Evolutionary conservation across 2,888 invertebrate genomes (phyloP).

Genomic region (Sarcophaga caerulescens): DNA sequence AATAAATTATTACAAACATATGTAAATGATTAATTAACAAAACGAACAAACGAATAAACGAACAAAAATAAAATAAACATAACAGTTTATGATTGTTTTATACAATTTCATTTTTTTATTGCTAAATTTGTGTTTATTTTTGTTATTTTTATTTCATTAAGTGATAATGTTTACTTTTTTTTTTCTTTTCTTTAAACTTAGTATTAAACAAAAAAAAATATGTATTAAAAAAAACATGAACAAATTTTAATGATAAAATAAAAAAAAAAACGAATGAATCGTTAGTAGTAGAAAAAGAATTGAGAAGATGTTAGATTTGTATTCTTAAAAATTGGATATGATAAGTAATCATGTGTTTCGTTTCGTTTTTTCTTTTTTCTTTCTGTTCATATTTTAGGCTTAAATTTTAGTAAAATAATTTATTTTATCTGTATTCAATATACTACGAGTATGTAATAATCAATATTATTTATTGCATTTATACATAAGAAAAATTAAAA

Average conservation of each 20-base stretch:
- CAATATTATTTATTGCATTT: not conserved
- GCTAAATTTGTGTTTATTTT: conserved; percentile 9
- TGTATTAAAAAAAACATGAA: conserved; percentile 28
- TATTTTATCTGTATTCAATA: not conserved
- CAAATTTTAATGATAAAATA: conserved; percentile 18
- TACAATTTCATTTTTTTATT: conserved; percentile 45
- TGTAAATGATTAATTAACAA: conserved; percentile 43
- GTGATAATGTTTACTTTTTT: not conserved
- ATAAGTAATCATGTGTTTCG: no score
- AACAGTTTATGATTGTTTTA: conserved; percentile 53
- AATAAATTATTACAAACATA: conserved; percentile 37
- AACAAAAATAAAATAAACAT: conserved; percentile 55
- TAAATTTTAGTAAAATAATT: conserved; percentile 42
- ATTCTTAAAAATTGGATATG: not conserved
- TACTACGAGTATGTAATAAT: no score
- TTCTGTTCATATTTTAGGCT: conserved; percentile 26
- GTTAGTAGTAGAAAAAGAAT: not conserved
- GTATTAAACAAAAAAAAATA: conserved; percentile 38
- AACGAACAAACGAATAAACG: conserved; percentile 27
- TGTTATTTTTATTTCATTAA: not conserved
- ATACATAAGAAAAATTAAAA: not conserved
- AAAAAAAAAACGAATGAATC: not conserved
- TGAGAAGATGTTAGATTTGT: not conserved
- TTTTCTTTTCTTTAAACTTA: conserved; percentile 47
- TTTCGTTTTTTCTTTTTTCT: not conserved